Percentiles rank a stretch among this genome's conserved stretches.
phyloP scores from a whole-genome alignment of 2,113 vertebrate genomes.

The Catagonus wagneri region DNA sequence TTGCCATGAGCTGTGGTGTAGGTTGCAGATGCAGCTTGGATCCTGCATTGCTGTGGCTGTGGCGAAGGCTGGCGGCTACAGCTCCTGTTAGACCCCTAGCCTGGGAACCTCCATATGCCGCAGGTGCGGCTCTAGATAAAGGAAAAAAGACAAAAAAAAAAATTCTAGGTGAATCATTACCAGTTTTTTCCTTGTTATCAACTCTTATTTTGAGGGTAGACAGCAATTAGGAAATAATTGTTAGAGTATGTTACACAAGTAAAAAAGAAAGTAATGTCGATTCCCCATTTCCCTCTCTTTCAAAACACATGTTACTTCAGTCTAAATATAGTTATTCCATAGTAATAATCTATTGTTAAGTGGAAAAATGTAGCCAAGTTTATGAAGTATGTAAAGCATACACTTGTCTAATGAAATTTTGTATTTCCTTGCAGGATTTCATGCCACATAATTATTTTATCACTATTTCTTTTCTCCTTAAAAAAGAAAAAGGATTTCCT shows the following conservation, averaged over 20 bases:
- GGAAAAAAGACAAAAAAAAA: too few relatives aligned
- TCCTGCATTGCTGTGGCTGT: too few relatives aligned
- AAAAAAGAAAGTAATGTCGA: neutral
- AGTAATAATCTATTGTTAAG: neutral
- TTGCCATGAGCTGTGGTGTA: too few relatives aligned
- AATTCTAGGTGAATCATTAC: neutral
- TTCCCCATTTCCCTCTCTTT: neutral
- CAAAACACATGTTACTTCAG: neutral
- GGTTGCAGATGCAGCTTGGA: too few relatives aligned
- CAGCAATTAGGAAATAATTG: neutral
- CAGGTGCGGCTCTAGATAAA: too few relatives aligned
- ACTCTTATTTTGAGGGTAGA: neutral
- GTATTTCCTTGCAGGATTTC: neutral
- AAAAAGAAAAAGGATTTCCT: too few relatives aligned
- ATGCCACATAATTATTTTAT: neutral
- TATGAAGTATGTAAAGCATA: neutral
- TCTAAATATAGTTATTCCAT: neutral
- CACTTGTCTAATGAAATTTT: neutral
- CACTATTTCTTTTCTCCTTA: neutral
- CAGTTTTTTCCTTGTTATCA: neutral
- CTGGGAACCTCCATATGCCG: too few relatives aligned
- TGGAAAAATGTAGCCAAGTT: neutral
- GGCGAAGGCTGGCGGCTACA: too few relatives aligned
- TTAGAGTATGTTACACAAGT: neutral
- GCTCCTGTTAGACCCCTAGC: too few relatives aligned